Percentiles rank a stretch among this genome's conserved stretches.
Evolutionary conservation across 2,113 vertebrate genomes (phyloP).

Genomic region (Nerophis ophidion): DNA sequence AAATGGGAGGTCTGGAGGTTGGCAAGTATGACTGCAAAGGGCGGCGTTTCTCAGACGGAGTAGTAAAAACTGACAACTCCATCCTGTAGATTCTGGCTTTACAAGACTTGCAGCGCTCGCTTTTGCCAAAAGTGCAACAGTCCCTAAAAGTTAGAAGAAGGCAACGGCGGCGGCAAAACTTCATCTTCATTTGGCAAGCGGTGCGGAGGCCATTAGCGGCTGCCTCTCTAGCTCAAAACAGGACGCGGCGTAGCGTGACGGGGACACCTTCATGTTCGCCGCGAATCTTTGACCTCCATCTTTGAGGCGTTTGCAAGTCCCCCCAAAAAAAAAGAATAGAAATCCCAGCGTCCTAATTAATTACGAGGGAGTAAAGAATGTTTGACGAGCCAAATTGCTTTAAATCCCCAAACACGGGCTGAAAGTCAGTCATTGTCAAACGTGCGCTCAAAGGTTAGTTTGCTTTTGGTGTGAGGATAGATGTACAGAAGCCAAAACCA

Average conservation of each 20-base stretch:
- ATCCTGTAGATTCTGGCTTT: too few species aligned
- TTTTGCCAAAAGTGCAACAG: slow-evolving; percentile 1
- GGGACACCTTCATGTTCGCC: slow-evolving; percentile 74
- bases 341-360: slow-evolving; percentile 77
- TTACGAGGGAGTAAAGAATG: slow-evolving; percentile 82
- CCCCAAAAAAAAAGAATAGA: slow-evolving; percentile 34
- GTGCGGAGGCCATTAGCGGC: slow-evolving; percentile 62
- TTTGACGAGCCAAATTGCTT: slow-evolving; percentile 81
- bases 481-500: background rate
- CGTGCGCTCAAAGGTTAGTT: slow-evolving; percentile 82
- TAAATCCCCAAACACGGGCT: slow-evolving; percentile 73
- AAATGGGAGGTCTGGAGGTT: too few species aligned
- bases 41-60: too few species aligned
- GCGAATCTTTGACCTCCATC: slow-evolving; percentile 77
- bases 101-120: background rate
- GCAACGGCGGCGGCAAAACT: slow-evolving; percentile 1
- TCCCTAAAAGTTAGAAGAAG: background rate
- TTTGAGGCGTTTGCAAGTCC: slow-evolving; percentile 69
- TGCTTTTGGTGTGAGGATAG: slow-evolving; percentile 64
- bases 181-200: slow-evolving; percentile 60
- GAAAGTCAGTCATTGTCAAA: slow-evolving; percentile 82
- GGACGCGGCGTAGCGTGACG: slow-evolving; percentile 72
- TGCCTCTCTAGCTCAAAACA: slow-evolving; percentile 59
- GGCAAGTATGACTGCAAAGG: too few species aligned
- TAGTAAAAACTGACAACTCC: too few species aligned